phyloP scores from a whole-genome alignment of 2,888 invertebrate genomes.

The Drosophila meridiana region DNA sequence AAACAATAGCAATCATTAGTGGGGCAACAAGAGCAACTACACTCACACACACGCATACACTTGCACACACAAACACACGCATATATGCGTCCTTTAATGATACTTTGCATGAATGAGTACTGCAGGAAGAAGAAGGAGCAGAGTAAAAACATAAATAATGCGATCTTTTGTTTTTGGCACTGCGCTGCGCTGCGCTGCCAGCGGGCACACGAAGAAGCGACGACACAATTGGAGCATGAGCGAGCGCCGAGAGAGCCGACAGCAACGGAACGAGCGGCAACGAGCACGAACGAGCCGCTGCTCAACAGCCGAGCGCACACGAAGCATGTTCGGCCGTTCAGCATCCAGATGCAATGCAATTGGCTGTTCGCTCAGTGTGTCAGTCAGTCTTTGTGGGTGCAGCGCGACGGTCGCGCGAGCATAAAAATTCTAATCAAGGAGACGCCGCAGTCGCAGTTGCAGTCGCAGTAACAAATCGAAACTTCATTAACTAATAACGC shows the following conservation, averaged over 20 bases:
- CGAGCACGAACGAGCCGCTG: background rate
- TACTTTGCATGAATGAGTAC: conserved; percentile 63
- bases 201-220: conserved; percentile 27
- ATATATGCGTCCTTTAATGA: conserved; percentile 65
- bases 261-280: background rate
- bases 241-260: conserved; percentile 26
- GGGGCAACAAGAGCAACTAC: conserved; percentile 19
- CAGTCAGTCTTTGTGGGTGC: conserved; percentile 76
- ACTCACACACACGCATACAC: background rate
- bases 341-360: conserved; percentile 67
- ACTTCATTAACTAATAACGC: conserved; percentile 61
- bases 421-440: conserved; percentile 16
- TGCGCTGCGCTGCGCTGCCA: conserved; percentile 18
- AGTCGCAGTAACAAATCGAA: conserved; percentile 21
- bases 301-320: conserved; percentile 1
- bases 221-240: conserved; percentile 64
- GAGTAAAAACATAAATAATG: conserved; percentile 56
- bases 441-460: conserved; percentile 14
- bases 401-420: conserved; percentile 61
- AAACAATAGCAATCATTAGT: conserved; percentile 52
- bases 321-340: conserved; percentile 43
- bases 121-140: conserved; percentile 32
- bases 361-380: conserved; percentile 62
- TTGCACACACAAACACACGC: conserved; percentile 17
- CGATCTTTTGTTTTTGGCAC: conserved; percentile 63